Evolutionary conservation across 2,888 invertebrate genomes (phyloP).

Genomic region (Ellobium chinense): DNA sequence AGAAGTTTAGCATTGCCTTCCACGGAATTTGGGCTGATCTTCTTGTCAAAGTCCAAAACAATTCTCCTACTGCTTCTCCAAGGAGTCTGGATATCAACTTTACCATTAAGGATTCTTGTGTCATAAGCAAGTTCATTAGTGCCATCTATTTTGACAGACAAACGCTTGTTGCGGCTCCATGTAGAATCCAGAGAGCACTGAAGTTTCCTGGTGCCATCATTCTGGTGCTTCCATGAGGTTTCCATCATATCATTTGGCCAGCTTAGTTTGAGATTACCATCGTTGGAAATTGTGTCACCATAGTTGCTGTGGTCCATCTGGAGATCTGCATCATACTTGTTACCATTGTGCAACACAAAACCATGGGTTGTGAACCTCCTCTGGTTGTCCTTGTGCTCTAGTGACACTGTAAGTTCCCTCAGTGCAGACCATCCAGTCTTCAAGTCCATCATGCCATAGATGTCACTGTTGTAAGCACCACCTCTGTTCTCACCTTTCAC

Average conservation of each 20-base stretch:
- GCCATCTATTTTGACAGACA: neutral
- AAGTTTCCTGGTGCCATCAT: conserved; percentile 16
- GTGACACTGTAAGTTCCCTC: conserved; percentile 19
- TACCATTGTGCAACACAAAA: conserved; percentile 12
- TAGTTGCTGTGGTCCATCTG: conserved; percentile 53
- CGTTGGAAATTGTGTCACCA: conserved; percentile 55
- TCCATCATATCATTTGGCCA: conserved; percentile 53
- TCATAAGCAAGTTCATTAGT: neutral
- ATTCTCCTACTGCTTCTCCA: neutral
- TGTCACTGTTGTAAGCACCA: conserved; percentile 44
- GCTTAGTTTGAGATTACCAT: conserved; percentile 57
- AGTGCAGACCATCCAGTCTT: conserved; percentile 55
- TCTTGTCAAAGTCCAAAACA: neutral
- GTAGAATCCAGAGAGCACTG: conserved; percentile 1
- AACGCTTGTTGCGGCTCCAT: conserved; percentile 1
- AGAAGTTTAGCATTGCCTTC: neutral
- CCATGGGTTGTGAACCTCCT: conserved; percentile 7
- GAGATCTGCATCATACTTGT: conserved; percentile 46
- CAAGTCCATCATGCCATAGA: conserved; percentile 55
- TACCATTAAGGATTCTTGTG: neutral
- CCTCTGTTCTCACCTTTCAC: conserved; percentile 56
- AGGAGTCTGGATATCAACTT: neutral
- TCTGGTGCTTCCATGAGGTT: conserved; percentile 60
- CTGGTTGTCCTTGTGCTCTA: conserved; percentile 53
- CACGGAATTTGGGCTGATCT: neutral